phyloP scores from a whole-genome alignment of 2,113 vertebrate genomes.

The Glaucidium brasilianum region DNA sequence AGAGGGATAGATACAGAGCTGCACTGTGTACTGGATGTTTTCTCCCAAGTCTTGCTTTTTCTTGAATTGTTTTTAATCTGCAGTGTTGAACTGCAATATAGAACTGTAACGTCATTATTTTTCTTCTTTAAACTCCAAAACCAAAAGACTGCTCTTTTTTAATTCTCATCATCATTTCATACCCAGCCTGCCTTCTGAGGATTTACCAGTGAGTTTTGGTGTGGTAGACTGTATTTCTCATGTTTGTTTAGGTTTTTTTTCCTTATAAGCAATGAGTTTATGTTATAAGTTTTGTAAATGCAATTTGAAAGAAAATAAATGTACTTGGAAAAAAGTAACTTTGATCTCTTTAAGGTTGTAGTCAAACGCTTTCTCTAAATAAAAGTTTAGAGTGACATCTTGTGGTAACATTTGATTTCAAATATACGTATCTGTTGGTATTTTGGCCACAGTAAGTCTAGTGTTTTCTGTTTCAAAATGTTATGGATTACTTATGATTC shows the following conservation, averaged over 20 bases:
- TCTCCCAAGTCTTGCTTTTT: neutral
- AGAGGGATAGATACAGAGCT: neutral
- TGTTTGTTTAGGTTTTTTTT: neutral
- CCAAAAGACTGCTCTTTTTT: neutral
- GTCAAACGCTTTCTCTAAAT: neutral
- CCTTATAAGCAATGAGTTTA: neutral
- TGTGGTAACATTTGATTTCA: slow-evolving; percentile 65
- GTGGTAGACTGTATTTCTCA: neutral
- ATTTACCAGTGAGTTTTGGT: neutral
- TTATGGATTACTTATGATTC: neutral
- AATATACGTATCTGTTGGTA: neutral
- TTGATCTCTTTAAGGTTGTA: neutral
- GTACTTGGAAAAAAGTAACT: neutral
- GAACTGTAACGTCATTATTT: neutral
- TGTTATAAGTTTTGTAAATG: neutral
- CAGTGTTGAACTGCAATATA: neutral
- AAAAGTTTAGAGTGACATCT: slow-evolving; percentile 77
- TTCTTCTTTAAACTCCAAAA: neutral
- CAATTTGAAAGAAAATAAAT: neutral
- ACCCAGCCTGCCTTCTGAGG: neutral
- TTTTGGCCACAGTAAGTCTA: neutral
- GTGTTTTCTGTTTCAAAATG: neutral
- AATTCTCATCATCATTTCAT: neutral
- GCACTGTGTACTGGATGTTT: neutral
- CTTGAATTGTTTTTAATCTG: neutral